Evolutionary conservation across 92 coral and sea anemone genomes (phyloP), one percentile per base, ranked within the genome.

Genomic region (Epizoanthus scotinus): DNA sequence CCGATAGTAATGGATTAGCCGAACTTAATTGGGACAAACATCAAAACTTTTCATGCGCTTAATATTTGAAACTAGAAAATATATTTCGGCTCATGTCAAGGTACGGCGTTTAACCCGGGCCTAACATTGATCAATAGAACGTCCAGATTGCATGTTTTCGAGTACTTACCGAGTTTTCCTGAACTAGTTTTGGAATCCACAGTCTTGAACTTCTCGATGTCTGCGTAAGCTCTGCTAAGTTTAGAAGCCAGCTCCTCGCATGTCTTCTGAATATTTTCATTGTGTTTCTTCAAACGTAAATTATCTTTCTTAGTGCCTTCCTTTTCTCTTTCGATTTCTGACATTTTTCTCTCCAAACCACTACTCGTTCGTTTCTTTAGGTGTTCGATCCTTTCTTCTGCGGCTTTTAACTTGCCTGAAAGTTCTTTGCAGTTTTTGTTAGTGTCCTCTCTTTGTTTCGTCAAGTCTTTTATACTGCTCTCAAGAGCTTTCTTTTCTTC

Each of bases 201-300:
- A 9, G 63, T 10, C 40, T 77, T 92, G 31, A 53, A n/a, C 55
- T 85, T 82, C 19, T 92, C 94, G 8, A 88, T 56, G 13, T 92
- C 97, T 28, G 85, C 86, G 50, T 87, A 90, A 2, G 92, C 90
- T 65, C 88, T 90, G 82, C 92, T 88, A 20, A 92, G 74, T 67
- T 92, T 92, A 0, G 92, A 90, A 26, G 97, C 89, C 63, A 92
- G 89, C 59, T 90, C 89, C 78, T 92, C 94, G 34, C 97, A 90
- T 20, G 94, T 90, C 85, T 83, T 87, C 82, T 88, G 90, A 2
- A 83, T 79, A 58, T 92, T 91, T 26, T 92, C 97, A 8, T 83
- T 87, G 34, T 86, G 90, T 55, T 70, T 92, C 90, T 74, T 87
- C 24, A 85, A 61, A 27, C 84, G 87, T n/a, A 55, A 50, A 21